Conservation (phyloP, 2,113 vertebrate species). For the Mobula hypostoma region DNA sequence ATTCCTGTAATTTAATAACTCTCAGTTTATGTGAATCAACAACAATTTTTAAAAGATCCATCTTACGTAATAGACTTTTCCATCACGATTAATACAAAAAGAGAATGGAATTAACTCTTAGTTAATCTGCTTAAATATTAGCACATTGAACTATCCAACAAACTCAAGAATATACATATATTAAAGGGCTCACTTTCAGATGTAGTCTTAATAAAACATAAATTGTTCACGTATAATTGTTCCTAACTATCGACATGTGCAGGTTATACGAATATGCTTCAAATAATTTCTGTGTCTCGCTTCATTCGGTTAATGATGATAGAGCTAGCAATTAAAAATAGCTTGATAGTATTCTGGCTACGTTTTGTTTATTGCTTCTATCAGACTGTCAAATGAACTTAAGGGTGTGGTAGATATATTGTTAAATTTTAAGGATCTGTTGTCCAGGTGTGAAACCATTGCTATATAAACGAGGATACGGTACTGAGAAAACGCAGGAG, state of each 20-base stretch:
- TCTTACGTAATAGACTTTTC: too few species aligned
- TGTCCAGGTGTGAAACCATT: background rate
- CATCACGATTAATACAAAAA: background rate
- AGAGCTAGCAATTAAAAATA: background rate
- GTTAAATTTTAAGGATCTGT: background rate
- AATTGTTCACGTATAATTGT: background rate
- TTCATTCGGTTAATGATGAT: background rate
- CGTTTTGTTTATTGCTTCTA: slow-evolving; percentile 3
- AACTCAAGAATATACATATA: background rate
- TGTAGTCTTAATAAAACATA: background rate
- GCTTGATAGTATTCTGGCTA: background rate
- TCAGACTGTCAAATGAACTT: background rate
- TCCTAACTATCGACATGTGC: background rate
- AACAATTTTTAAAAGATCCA: background rate
- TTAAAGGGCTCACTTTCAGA: background rate
- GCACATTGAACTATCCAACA: background rate
- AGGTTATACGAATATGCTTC: background rate
- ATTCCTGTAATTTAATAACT: background rate
- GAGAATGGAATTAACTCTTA: background rate
- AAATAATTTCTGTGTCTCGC: background rate
- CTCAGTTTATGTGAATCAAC: background rate
- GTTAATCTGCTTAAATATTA: background rate
- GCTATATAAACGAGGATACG: background rate
- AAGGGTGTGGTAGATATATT: background rate
- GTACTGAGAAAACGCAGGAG: background rate